Percentiles rank a stretch among this genome's conserved stretches.
phyloP scores from a whole-genome alignment of 2,797 vertebrate genomes.

The Sphenopsis melanotis region DNA sequence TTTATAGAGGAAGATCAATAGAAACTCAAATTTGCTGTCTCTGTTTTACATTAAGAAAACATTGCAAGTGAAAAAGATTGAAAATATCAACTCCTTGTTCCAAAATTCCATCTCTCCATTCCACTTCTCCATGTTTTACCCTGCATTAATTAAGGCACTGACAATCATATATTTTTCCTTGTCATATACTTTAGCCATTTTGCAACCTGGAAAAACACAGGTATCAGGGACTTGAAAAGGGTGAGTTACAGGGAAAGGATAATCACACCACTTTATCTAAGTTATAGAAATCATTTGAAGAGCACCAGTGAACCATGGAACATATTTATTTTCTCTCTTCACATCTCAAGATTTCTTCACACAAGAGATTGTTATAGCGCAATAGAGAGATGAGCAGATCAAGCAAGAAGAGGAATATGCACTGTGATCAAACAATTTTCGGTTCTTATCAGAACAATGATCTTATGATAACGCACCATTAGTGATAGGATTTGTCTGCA shows the following conservation, averaged over 20 bases:
- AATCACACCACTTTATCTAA: not conserved
- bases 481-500: not conserved
- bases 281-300: not conserved
- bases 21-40: not conserved
- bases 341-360: not conserved
- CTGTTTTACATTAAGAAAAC: not conserved
- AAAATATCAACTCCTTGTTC: not conserved
- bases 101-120: not conserved
- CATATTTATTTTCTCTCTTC: not conserved
- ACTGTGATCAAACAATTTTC: not conserved
- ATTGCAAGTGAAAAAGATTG: not conserved
- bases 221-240: not conserved
- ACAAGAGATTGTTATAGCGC: not conserved
- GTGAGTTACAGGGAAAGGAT: not conserved
- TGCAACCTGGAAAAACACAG: not conserved
- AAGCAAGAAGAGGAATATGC: not conserved
- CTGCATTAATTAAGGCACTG: not conserved
- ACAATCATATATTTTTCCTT: not conserved
- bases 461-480: not conserved
- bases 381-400: not conserved
- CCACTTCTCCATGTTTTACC: not conserved
- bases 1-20: not conserved
- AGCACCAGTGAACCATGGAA: not conserved
- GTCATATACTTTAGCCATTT: not conserved
- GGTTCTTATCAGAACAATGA: not conserved